Evolutionary conservation across 2,797 vertebrate genomes (phyloP).

Genomic region (Morus bassanus): DNA sequence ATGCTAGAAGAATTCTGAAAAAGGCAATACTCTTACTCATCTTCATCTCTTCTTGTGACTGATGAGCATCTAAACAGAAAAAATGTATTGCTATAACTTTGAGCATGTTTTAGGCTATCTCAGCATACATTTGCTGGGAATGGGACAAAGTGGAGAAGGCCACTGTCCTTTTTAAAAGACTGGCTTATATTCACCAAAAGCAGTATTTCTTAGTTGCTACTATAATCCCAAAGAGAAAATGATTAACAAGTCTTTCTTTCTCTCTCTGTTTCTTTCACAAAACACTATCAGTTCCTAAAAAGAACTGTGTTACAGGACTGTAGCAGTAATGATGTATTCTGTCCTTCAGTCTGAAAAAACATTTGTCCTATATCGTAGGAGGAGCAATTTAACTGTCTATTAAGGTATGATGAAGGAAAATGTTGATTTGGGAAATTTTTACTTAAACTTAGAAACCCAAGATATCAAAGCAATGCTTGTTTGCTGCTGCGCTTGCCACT

Average conservation of each 20-base stretch:
- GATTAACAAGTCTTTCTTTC: not conserved
- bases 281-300: not conserved
- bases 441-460: not conserved
- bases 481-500: not conserved
- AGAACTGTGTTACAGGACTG: not conserved
- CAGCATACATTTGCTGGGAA: constrained; percentile 34
- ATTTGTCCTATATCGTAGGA: not conserved
- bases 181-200: constrained; percentile 35
- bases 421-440: not conserved
- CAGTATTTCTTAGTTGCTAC: constrained; percentile 44
- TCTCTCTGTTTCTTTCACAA: not conserved
- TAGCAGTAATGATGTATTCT: not conserved
- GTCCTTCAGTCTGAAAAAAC: not conserved
- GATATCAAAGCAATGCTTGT: not conserved
- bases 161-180: constrained; percentile 42
- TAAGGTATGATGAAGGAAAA: constrained; percentile 13
- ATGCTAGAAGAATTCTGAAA: constrained; percentile 41
- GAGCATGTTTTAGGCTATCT: constrained; percentile 66
- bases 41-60: constrained; percentile 45
- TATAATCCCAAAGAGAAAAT: constrained; percentile 33
- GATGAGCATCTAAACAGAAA: constrained; percentile 3
- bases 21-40: constrained; percentile 50
- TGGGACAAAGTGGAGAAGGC: not conserved
- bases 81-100: constrained; percentile 33
- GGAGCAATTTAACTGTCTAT: not conserved